phyloP scores from a whole-genome alignment of 1,140 invertebrate genomes.

The Fopius arisanus region DNA sequence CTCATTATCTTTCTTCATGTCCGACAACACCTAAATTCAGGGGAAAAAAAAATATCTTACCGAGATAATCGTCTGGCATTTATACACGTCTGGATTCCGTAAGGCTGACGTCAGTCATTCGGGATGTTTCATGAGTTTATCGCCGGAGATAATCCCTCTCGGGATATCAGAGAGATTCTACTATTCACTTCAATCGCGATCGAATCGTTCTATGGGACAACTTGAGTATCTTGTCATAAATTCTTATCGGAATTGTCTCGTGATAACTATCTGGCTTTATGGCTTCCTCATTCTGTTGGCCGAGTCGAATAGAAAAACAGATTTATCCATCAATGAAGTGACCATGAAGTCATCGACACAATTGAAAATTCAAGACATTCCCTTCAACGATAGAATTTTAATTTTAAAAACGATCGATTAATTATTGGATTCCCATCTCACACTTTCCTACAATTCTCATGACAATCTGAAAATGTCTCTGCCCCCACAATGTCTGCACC shows the following conservation, averaged over 20 bases:
- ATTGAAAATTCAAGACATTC: no score
- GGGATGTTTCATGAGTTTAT: constrained; percentile 2
- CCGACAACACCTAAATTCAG: background rate
- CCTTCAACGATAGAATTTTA: no score
- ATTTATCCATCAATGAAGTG: background rate
- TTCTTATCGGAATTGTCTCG: constrained; percentile 12
- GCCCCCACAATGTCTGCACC: no score
- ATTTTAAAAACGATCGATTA: no score
- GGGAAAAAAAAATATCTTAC: background rate
- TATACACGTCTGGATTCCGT: background rate
- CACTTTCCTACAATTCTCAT: no score
- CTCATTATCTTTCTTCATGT: background rate
- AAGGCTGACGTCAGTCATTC: background rate
- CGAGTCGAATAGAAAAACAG: background rate
- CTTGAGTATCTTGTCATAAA: background rate
- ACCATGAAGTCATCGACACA: no score
- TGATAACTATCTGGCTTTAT: constrained; percentile 1
- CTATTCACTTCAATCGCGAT: background rate
- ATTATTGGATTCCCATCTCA: no score
- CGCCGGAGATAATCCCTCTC: background rate
- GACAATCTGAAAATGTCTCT: no score
- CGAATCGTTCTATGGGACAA: background rate
- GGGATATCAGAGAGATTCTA: background rate
- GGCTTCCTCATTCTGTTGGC: background rate
- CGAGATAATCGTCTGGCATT: no score